phyloP scores from a whole-genome alignment of 2,797 vertebrate genomes.

The Peromyscus aztecus region DNA sequence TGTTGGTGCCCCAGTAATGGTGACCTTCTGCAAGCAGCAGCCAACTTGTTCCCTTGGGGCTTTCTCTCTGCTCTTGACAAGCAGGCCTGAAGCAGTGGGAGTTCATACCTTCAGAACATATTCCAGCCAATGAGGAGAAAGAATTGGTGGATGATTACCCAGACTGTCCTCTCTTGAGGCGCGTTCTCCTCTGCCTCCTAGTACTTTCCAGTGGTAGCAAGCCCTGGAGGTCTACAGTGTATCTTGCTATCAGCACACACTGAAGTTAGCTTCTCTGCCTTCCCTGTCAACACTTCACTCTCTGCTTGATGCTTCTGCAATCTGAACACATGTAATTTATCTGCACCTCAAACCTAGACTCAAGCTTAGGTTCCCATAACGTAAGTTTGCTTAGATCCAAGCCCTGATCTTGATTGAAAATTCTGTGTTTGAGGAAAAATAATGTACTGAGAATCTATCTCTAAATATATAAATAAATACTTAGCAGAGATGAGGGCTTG shows the following conservation, averaged over 20 bases:
- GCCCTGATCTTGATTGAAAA: conserved; percentile 12
- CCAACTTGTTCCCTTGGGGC: neutral
- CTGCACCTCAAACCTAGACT: neutral
- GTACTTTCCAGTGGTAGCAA: neutral
- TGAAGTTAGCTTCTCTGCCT: neutral
- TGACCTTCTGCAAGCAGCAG: neutral
- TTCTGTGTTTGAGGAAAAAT: neutral
- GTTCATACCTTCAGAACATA: neutral
- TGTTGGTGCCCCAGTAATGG: neutral
- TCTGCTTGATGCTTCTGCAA: neutral
- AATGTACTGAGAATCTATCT: neutral
- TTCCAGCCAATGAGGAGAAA: neutral
- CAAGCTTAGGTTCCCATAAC: neutral
- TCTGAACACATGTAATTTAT: neutral
- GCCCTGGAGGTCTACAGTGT: neutral
- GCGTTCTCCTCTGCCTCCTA: conserved; percentile 17
- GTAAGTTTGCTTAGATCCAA: conserved; percentile 7
- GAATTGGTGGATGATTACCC: neutral
- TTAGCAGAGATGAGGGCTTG: neutral
- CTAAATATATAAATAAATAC: neutral
- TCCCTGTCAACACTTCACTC: neutral
- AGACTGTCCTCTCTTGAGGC: neutral
- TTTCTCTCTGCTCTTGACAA: neutral
- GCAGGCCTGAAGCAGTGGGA: neutral
- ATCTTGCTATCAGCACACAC: neutral